Conservation (phyloP, 2,797 vertebrate species). For the Sebastes wilsoni region DNA sequence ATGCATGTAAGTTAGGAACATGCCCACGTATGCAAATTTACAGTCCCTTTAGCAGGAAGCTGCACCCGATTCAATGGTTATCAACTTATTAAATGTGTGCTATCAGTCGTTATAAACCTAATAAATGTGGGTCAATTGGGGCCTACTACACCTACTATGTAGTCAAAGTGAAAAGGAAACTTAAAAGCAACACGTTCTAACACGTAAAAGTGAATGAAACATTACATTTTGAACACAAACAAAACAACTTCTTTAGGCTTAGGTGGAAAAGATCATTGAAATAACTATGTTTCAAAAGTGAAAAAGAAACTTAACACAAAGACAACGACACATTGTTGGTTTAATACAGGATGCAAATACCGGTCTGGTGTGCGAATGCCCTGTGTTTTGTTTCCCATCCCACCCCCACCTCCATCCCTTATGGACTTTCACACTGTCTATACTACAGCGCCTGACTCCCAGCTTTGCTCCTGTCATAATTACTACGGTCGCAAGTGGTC, state of each 20-base stretch:
- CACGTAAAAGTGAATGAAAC: too few relatives aligned
- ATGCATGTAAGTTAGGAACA: constrained; percentile 1
- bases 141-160: neutral
- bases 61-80: neutral
- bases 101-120: neutral
- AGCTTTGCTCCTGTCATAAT: too few relatives aligned
- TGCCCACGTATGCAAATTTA: neutral
- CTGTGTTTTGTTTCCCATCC: neutral
- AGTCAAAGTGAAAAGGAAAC: rapidly evolving
- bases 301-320: neutral
- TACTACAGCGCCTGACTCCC: rapidly evolving
- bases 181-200: too few relatives aligned
- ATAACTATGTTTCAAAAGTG: too few relatives aligned
- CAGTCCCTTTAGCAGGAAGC: neutral
- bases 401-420: too few relatives aligned
- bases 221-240: too few relatives aligned
- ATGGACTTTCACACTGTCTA: too few relatives aligned
- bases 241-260: too few relatives aligned
- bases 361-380: too few relatives aligned
- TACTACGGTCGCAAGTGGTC: neutral
- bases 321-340: neutral
- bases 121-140: neutral
- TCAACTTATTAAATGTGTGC: neutral
- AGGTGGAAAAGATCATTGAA: too few relatives aligned
- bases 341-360: neutral